Base-by-base conservation (phyloP, 1,140 invertebrate species). In the Papilio dardanus region DNA sequence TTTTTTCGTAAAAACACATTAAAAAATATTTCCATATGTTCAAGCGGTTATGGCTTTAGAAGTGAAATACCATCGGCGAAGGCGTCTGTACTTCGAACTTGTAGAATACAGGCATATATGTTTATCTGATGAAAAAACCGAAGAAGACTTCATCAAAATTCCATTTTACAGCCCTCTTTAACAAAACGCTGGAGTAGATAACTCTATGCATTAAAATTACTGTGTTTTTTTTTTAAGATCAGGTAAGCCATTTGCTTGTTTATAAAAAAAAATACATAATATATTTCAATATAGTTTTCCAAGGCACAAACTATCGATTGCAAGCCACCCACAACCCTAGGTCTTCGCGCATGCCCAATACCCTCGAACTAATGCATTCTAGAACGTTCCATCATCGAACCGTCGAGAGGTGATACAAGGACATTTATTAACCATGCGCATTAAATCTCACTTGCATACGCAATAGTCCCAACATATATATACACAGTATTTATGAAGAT, bases 381-480 rank as follows among this genome's bases (percentile, higher is more conserved):
- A 28, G 54, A 58, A 58, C 8, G 54, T 58, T 58, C 54, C 21
- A 58, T 58, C 54, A 58, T 58, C 54, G 54, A 58, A 58, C 54
- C 54, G 54, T 28, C 10, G 54, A 14, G 54, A 58, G 2, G 21
- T 24, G 54, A 58, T 16, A 58, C 54, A 50, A 50, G 16, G 54
- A 58, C 54, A 14, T 21, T 14, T 14, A 58, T 58, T 14, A 58
- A 58, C 21, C 54, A 58, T 58, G 54, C 54, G 54, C 54, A 24
- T 58, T 58, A 58, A n/a, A 58, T 58, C 21, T 28, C 54, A 58
- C 21, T 12, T 58, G 21, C 21, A 58, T 28, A 58, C 54, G 21
- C 12, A 58, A 58, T 58, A 58, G 24, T 24, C 54, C 24, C 54
- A 28, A 58, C 12, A 50, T 4, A 50, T 21, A n/a, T 50, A 19